Percentiles rank a stretch among this genome's conserved stretches.
Conservation (phyloP, 2,888 invertebrate genomes). For the Cremastinae sp. region DNA sequence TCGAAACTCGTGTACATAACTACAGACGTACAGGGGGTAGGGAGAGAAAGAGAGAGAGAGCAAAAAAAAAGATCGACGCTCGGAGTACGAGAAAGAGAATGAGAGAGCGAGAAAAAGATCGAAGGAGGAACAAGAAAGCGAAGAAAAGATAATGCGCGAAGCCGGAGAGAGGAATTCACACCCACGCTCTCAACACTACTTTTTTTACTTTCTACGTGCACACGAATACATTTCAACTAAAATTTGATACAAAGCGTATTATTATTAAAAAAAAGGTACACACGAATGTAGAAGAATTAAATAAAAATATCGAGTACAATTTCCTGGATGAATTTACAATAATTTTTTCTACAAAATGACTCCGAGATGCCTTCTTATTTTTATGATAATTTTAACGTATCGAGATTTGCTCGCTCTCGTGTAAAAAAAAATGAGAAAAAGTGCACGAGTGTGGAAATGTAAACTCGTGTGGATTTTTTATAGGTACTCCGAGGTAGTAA, state of each 20-base stretch:
- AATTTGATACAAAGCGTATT: constrained; percentile 10
- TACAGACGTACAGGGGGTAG: constrained; percentile 27
- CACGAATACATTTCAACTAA: constrained; percentile 2
- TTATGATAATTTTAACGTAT: no score
- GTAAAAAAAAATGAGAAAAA: neutral
- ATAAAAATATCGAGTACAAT: no score
- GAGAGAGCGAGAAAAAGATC: constrained; percentile 45
- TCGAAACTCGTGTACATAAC: constrained; percentile 47
- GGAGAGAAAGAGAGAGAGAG: constrained; percentile 38
- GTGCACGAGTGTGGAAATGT: neutral
- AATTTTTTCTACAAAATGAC: no score
- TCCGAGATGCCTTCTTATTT: no score
- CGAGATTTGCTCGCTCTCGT: neutral
- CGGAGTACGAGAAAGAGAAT: constrained; percentile 24
- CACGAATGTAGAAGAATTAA: constrained; percentile 20
- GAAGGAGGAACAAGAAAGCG: constrained; percentile 58
- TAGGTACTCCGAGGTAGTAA: constrained; percentile 48
- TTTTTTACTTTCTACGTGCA: constrained; percentile 54
- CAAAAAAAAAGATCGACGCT: constrained; percentile 36
- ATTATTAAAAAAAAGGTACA: neutral
- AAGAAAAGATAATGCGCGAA: constrained; percentile 75
- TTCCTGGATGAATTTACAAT: no score
- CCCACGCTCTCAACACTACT: constrained; percentile 77
- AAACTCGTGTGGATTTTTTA: constrained; percentile 20
- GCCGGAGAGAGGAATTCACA: constrained; percentile 75